phyloP scores from a whole-genome alignment of 2,888 invertebrate species.

The Acholoe squamosa region DNA sequence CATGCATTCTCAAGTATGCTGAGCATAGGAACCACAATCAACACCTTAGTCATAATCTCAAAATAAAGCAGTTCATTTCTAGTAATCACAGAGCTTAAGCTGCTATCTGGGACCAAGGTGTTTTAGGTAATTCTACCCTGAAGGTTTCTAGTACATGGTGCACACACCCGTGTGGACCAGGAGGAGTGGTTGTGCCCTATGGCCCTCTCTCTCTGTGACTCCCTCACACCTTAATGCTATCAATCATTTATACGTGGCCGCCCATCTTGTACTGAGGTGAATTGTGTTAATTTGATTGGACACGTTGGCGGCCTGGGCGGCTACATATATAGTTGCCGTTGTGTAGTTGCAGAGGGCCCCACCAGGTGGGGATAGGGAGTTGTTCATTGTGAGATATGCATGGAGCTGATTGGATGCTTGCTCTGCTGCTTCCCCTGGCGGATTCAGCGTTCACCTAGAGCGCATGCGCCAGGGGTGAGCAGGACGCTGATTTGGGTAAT shows the following conservation, averaged over 20 bases:
- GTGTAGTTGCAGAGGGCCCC: neutral
- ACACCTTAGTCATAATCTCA: too few species aligned
- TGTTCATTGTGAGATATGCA: conserved; percentile 53
- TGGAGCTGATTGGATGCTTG: conserved; percentile 15
- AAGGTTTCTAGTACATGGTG: too few species aligned
- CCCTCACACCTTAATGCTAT: conserved; percentile 12
- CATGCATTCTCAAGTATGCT: too few species aligned
- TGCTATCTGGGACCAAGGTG: too few species aligned
- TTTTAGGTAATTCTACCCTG: too few species aligned
- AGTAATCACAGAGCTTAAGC: too few species aligned
- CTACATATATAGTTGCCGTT: neutral
- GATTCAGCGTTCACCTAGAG: neutral
- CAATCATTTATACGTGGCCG: conserved; percentile 1
- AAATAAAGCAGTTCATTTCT: too few species aligned
- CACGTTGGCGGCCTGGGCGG: neutral
- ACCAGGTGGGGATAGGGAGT: neutral
- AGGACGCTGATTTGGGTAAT: conserved; percentile 37
- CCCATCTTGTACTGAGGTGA: conserved; percentile 5
- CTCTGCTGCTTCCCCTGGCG: neutral
- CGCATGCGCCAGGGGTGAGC: conserved; percentile 18
- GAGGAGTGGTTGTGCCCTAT: neutral
- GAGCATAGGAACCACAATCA: too few species aligned
- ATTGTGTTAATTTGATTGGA: conserved; percentile 38
- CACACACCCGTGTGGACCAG: neutral
- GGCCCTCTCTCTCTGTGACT: neutral